Percentiles rank a stretch among this genome's conserved stretches.
phyloP scores from a whole-genome alignment of 2,797 vertebrate genomes.

The Pangasius mekongensis region DNA sequence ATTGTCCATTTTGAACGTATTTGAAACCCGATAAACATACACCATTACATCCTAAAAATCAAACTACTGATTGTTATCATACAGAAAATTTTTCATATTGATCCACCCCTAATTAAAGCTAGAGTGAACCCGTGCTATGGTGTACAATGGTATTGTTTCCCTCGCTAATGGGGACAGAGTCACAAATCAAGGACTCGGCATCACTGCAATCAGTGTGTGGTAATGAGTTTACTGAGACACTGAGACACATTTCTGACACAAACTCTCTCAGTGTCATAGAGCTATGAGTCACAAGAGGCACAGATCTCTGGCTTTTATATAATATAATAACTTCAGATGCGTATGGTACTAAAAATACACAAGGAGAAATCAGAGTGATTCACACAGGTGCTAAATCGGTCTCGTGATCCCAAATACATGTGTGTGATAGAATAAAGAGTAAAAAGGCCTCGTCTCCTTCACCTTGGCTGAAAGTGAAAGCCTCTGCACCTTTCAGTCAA shows the following conservation, averaged over 20 bases:
- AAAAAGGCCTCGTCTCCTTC: neutral
- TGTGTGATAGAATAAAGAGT: neutral
- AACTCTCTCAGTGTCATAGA: neutral
- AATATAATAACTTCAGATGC: neutral
- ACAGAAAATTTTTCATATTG: neutral
- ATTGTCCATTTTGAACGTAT: neutral
- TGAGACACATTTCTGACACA: conserved; percentile 1
- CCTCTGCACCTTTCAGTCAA: neutral
- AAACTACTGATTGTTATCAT: neutral
- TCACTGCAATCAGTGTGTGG: neutral
- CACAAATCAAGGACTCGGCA: neutral
- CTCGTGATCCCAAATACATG: neutral
- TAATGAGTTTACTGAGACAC: conserved; percentile 11
- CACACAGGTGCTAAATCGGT: neutral
- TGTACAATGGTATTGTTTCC: neutral
- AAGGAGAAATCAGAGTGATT: neutral
- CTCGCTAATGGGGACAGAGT: neutral
- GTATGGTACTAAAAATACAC: conserved; percentile 1
- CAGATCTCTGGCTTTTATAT: neutral
- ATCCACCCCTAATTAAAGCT: neutral
- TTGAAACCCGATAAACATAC: neutral
- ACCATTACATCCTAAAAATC: neutral
- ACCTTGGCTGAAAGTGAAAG: too few species aligned
- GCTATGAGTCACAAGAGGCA: neutral
- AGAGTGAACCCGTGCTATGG: neutral